Evolutionary conservation across 1,140 invertebrate genomes (phyloP).

Genomic region (Drosophila cardini): DNA sequence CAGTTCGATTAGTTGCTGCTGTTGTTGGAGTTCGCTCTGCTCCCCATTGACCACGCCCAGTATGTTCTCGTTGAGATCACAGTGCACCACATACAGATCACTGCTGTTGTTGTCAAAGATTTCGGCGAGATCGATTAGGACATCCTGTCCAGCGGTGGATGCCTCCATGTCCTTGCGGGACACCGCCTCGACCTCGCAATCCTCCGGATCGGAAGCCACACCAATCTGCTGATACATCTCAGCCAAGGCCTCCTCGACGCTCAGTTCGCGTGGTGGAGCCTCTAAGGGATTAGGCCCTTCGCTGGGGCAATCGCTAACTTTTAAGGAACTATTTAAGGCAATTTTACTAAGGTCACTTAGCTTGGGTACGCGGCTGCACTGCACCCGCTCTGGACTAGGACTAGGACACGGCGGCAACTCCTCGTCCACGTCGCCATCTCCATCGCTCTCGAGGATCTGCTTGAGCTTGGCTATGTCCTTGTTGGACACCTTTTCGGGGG

Average conservation of each 20-base stretch:
- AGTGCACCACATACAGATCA: slow-evolving; percentile 81
- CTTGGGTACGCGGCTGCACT: slow-evolving; percentile 69
- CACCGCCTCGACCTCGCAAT: slow-evolving; percentile 47
- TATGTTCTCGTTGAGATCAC: slow-evolving; percentile 83
- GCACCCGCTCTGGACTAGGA: not conserved
- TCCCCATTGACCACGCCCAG: slow-evolving; percentile 59
- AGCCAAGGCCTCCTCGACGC: slow-evolving; percentile 79
- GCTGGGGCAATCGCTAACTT: slow-evolving; percentile 40
- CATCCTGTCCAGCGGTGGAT: slow-evolving; percentile 55
- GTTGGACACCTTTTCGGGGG: slow-evolving; percentile 39
- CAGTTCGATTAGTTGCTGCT: slow-evolving; percentile 57
- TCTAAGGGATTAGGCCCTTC: not conserved
- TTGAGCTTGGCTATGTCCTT: slow-evolving; percentile 72
- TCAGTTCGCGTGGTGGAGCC: slow-evolving; percentile 59
- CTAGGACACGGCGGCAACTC: not conserved
- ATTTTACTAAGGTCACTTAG: slow-evolving; percentile 84
- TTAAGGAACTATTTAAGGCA: slow-evolving; percentile 84
- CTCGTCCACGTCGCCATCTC: slow-evolving; percentile 14
- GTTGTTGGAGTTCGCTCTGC: slow-evolving; percentile 10
- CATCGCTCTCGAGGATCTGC: slow-evolving; percentile 34
- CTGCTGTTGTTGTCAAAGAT: slow-evolving; percentile 78
- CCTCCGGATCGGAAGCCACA: slow-evolving; percentile 68
- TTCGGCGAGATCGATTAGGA: slow-evolving; percentile 77
- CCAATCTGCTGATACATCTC: slow-evolving; percentile 82
- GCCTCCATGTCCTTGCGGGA: slow-evolving; percentile 35